phyloP scores from a whole-genome alignment of 2,113 vertebrate species.

The Tachysurus fulvidraco region DNA sequence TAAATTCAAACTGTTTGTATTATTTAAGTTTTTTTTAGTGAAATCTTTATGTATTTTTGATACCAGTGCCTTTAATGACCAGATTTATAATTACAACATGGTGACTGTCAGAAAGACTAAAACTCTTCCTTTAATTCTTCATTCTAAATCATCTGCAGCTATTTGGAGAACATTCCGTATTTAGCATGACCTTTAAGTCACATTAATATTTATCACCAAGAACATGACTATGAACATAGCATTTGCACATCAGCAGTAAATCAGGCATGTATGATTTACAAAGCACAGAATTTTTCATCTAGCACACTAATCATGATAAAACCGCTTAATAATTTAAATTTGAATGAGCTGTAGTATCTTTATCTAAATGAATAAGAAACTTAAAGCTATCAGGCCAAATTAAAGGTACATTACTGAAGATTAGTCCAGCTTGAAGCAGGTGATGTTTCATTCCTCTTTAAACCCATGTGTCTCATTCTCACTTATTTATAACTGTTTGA shows the following conservation, averaged over 20 bases:
- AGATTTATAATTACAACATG: not conserved
- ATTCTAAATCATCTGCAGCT: not conserved
- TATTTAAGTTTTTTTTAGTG: not conserved
- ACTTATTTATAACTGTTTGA: no score
- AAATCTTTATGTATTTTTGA: not conserved
- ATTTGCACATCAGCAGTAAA: not conserved
- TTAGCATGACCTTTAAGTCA: not conserved
- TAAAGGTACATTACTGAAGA: no score
- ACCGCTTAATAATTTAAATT: not conserved
- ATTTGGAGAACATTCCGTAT: not conserved
- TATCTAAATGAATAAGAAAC: no score
- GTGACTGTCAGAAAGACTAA: not conserved
- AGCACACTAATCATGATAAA: not conserved
- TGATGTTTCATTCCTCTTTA: no score
- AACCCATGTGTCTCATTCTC: no score
- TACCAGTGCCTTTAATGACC: not conserved
- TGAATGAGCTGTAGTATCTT: not conserved
- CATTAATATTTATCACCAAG: not conserved
- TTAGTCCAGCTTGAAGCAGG: no score
- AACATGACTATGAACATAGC: not conserved
- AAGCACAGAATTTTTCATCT: not conserved
- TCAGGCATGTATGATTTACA: not conserved
- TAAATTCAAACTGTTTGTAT: not conserved
- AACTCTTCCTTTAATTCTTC: not conserved
- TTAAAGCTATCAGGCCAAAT: no score